Evolutionary conservation across 2,797 vertebrate species (phyloP).

Genomic region (Cirrhinus mrigala): DNA sequence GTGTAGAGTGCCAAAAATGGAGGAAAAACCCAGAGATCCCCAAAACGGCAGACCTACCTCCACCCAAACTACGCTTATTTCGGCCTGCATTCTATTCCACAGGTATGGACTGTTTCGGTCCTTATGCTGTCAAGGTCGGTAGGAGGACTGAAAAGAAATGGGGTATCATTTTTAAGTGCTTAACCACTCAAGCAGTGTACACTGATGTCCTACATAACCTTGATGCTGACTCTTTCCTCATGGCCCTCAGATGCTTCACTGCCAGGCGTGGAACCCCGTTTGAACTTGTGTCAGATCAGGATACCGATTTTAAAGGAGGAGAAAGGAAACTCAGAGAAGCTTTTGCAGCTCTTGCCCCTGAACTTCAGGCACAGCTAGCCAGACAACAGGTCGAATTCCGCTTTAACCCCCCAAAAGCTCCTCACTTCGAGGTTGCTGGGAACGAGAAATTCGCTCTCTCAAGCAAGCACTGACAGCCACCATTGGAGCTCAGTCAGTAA

Average conservation of each 20-base stretch:
- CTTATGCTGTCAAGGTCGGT: not conserved
- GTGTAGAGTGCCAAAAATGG: not conserved
- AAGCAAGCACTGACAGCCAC: not conserved
- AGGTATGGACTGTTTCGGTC: not conserved
- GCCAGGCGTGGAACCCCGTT: not conserved
- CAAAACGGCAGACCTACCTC: not conserved
- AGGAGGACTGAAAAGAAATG: not conserved
- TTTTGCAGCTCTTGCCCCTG: not conserved
- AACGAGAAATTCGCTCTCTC: not conserved
- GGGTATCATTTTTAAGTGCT: not conserved
- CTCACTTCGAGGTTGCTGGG: not conserved
- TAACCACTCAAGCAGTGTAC: not conserved
- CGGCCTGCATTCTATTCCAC: not conserved
- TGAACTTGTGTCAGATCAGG: not conserved
- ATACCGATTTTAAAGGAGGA: slow-evolving; percentile 5
- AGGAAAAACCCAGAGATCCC: not conserved
- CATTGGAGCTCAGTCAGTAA: slow-evolving; percentile 1
- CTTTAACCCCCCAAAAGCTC: not conserved
- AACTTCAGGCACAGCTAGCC: not conserved
- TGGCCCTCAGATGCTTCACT: not conserved
- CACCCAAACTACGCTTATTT: not conserved
- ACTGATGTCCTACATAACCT: slow-evolving; percentile 6
- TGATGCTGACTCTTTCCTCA: not conserved
- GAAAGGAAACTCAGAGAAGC: not conserved
- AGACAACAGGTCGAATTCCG: not conserved